Evolutionary conservation across 2,113 vertebrate species (phyloP), one percentile per base, ranked within the genome.

Genomic region (Corvus moneduloides): DNA sequence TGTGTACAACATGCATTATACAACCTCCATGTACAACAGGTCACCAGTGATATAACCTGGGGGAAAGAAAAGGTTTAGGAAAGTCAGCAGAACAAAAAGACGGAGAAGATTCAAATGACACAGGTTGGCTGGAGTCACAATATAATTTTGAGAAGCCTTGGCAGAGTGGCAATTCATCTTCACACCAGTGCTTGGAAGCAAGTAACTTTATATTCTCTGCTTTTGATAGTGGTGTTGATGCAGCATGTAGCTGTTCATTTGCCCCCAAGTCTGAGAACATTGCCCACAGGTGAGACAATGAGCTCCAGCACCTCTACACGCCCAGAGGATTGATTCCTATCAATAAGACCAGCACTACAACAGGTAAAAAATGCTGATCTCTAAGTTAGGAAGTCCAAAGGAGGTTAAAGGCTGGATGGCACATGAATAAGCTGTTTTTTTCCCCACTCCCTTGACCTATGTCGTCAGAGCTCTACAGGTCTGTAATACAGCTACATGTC

Each of bases 221-320:
- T 30, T 76, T 61, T 68, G 24, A 10, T 2, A 61, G 28, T 16
- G 15, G 3, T 35, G 62, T 6, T 41, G 59, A 17, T 56, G 48
- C 1, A 16, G 28, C 19, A 46, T 1, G 1, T 8, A 39, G 24
- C 15, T 24, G 5, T 12, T 55, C 1, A 6, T 49, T 24, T 37
- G 17, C 9, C 27, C 44, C 37, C 44, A 7, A 1, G 20, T 8
- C n/a, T 30, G 17, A 73, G 51, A 81, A 32, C 28, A 22, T 7
- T 19, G 12, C 32, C 67, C 27, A 52, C 4, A 49, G 30, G 56
- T n/a, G 62, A 64, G 48, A 46, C 58, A 74, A 56, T 0, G 4
- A 84, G 32, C 33, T 67, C 17, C 69, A 74, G 52, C 46, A 16
- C 5, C 28, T 37, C 20, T n/a, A 19, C 41, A 11, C 0, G 0